A percentile compares a stretch with the other conserved stretches of the same genome.
phyloP scores from a whole-genome alignment of 2,888 invertebrate genomes.

The Habrosyne pyritoides region DNA sequence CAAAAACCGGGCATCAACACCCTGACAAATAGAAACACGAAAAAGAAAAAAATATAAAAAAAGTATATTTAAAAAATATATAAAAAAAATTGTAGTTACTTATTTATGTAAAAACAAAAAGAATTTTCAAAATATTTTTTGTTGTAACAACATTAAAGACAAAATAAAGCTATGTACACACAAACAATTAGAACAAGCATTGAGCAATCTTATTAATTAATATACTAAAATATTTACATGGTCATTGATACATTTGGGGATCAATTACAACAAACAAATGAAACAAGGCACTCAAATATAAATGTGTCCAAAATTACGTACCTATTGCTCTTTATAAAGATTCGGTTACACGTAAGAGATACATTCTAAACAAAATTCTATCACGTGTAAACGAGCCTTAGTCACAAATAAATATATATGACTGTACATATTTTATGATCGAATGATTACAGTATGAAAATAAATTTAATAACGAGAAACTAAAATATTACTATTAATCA shows the following conservation, averaged over 20 bases:
- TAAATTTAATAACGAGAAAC: background rate
- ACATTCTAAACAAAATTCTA: too few relatives aligned
- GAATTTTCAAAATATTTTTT: background rate
- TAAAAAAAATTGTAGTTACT: too few relatives aligned
- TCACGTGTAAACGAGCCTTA: too few relatives aligned
- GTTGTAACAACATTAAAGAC: background rate
- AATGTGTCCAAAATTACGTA: background rate
- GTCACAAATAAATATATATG: too few relatives aligned
- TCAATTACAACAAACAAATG: background rate
- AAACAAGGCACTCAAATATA: slow-evolving; percentile 7
- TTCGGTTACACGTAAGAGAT: background rate
- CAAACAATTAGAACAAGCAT: slow-evolving; percentile 48
- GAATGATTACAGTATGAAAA: background rate
- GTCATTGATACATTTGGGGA: background rate
- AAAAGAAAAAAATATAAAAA: background rate
- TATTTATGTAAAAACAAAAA: background rate
- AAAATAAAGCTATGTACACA: slow-evolving; percentile 23
- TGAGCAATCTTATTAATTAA: slow-evolving; percentile 50
- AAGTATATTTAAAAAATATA: too few relatives aligned
- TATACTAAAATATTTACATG: background rate
- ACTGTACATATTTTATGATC: too few relatives aligned
- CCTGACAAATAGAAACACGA: background rate
- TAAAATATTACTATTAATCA: background rate
- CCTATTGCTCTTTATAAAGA: background rate
- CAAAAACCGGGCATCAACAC: background rate